Conservation (phyloP, 2,113 vertebrate species). For the Tinamus guttatus region DNA sequence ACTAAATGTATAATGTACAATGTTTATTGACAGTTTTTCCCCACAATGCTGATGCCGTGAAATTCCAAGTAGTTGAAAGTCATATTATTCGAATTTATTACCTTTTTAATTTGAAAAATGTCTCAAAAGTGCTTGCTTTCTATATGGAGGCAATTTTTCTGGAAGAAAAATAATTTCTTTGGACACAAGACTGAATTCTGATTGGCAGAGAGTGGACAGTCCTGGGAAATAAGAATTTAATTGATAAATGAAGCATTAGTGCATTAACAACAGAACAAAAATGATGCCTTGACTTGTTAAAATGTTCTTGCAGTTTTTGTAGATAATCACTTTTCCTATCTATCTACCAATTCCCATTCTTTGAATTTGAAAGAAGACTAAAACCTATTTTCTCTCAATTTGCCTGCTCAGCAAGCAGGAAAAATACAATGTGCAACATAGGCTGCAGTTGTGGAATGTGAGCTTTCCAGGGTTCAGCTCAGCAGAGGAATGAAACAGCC, state of each 20-base stretch:
- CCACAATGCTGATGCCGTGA: background rate
- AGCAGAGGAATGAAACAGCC: background rate
- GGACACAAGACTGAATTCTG: background rate
- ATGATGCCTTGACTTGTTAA: background rate
- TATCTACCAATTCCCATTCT: background rate
- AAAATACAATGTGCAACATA: background rate
- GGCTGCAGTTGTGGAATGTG: background rate
- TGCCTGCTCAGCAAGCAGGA: constrained; percentile 1
- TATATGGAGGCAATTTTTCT: background rate
- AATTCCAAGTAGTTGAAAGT: background rate
- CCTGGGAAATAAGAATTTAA: background rate
- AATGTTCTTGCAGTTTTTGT: background rate
- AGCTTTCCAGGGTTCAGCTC: background rate
- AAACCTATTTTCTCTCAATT: constrained; percentile 3
- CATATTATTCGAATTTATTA: background rate
- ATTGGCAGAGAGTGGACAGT: background rate
- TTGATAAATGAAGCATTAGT: background rate
- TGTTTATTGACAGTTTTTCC: background rate
- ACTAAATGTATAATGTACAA: background rate
- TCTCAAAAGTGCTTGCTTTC: background rate
- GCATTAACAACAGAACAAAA: background rate
- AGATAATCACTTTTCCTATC: background rate
- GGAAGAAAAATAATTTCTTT: background rate
- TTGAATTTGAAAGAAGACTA: background rate
- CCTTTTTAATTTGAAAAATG: background rate